Percentiles rank a stretch among this genome's conserved stretches.
Conservation (phyloP, 92 coral and sea anemone species). For the Paramuricea clavata region DNA sequence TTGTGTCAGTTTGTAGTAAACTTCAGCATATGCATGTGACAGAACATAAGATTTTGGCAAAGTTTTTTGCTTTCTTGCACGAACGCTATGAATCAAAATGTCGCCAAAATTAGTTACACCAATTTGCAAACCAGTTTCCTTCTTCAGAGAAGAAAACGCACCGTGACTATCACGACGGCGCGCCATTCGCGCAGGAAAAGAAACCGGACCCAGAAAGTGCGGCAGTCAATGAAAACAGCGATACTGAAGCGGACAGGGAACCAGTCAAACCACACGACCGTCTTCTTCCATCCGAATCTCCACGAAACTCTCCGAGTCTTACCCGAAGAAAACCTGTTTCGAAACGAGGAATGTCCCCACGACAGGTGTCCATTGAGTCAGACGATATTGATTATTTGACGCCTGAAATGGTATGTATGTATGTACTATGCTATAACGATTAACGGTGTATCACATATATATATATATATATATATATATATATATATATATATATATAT, state of each 20-base stretch:
- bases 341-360: neutral
- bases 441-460: no score
- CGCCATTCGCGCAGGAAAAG: neutral
- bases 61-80: no score
- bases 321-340: conserved; percentile 49
- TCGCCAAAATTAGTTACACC: no score
- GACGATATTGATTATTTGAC: conserved; percentile 26
- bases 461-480: no score
- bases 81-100: no score
- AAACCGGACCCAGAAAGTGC: neutral
- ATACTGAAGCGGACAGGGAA: conserved; percentile 34
- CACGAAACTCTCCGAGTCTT: conserved; percentile 30
- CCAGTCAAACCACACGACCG: neutral
- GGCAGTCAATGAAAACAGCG: conserved; percentile 21
- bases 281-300: neutral
- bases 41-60: no score
- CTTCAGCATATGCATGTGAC: no score
- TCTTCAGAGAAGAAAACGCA: neutral
- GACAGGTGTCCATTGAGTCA: conserved; percentile 6
- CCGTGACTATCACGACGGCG: neutral
- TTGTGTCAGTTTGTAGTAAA: no score
- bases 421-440: no score
- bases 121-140: no score
- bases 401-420: conserved; percentile 14
- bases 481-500: no score